Percentiles rank a stretch among this genome's conserved stretches.
These are phyloP conservation scores for Gymnocheta viridis DNA, from an alignment of 2,888 invertebrate species.

Conservation along the genomic window DNA sequence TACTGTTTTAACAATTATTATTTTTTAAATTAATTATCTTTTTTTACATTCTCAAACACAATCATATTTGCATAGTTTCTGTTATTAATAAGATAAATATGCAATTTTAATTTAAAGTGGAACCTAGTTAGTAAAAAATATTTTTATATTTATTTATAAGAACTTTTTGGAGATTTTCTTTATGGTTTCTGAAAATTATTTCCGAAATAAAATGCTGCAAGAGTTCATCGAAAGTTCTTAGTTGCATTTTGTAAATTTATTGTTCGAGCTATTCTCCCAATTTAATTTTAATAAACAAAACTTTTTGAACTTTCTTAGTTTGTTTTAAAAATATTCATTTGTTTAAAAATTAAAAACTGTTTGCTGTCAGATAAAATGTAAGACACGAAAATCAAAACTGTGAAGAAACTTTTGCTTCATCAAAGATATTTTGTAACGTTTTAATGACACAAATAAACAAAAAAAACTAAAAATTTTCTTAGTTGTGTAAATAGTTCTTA, in stretches of 20 bases:
- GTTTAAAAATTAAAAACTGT: neutral
- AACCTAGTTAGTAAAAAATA: neutral
- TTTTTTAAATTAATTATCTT: slow-evolving; percentile 2
- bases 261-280: too few species aligned
- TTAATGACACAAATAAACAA: neutral
- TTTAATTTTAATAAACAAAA: too few species aligned
- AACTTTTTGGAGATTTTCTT: neutral
- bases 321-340: neutral
- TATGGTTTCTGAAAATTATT: too few species aligned
- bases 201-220: too few species aligned
- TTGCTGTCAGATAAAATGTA: neutral
- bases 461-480: neutral
- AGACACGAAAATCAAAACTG: neutral
- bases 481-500: slow-evolving; percentile 1
- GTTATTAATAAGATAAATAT: slow-evolving; percentile 14
- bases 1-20: slow-evolving; percentile 34
- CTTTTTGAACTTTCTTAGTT: too few species aligned
- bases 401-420: neutral
- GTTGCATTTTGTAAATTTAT: too few species aligned
- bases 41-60: slow-evolving; percentile 6
- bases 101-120: slow-evolving; percentile 10
- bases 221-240: too few species aligned
- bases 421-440: neutral
- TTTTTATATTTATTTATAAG: neutral
- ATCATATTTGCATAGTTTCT: slow-evolving; percentile 43